These are phyloP conservation scores for Steinernema scapterisci DNA, from an alignment of 2,888 invertebrate species.

Conservation along the genomic window DNA sequence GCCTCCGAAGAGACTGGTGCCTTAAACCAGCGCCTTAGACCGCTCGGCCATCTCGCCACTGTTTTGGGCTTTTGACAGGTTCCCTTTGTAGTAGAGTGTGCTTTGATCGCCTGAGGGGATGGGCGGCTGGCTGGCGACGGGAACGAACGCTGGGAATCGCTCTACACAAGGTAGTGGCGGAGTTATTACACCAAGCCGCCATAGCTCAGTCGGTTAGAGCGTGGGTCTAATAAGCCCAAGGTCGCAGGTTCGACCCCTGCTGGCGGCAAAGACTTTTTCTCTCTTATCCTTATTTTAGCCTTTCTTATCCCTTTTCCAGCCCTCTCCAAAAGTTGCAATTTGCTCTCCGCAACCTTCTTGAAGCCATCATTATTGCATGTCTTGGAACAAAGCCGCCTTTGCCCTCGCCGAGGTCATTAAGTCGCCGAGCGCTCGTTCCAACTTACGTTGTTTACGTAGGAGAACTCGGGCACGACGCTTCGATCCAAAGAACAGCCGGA, in stretches of 20 bases:
- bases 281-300: neutral
- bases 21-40: slow-evolving; percentile 88
- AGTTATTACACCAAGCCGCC: too few relatives aligned
- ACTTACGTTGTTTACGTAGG: slow-evolving; percentile 49
- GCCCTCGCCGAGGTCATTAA: too few relatives aligned
- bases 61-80: too few relatives aligned
- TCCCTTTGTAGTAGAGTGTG: too few relatives aligned
- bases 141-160: too few relatives aligned
- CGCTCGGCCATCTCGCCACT: slow-evolving; percentile 76
- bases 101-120: too few relatives aligned
- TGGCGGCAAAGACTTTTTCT: slow-evolving; percentile 32
- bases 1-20: slow-evolving; percentile 84
- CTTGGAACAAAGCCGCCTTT: too few relatives aligned
- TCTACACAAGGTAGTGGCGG: too few relatives aligned
- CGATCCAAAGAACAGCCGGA: slow-evolving; percentile 53
- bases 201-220: slow-evolving; percentile 46
- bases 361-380: too few relatives aligned
- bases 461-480: slow-evolving; percentile 50
- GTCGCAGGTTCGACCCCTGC: slow-evolving; percentile 43
- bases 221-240: slow-evolving; percentile 46
- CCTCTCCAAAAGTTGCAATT: slow-evolving; percentile 1
- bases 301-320: neutral
- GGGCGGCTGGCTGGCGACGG: too few relatives aligned
- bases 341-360: neutral
- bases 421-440: neutral